Base-by-base conservation (phyloP, 2,888 invertebrate species). In the Hirtodrosophila duncani region DNA sequence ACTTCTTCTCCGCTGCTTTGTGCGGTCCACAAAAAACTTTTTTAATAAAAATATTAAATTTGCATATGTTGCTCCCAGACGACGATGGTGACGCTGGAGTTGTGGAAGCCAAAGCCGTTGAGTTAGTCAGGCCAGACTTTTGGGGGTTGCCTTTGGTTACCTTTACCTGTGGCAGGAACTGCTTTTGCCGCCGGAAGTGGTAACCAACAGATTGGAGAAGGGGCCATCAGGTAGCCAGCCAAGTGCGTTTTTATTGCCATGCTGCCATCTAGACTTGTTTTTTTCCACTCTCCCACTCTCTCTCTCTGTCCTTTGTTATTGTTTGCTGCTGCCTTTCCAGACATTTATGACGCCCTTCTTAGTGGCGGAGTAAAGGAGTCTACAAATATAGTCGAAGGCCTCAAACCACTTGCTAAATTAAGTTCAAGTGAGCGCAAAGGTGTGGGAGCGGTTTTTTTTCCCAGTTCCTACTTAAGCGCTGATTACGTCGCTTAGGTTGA, bases 41-140 rank as follows among this genome's bases (percentile, higher is more conserved):
- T 79, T 79, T 79, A 79, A 79, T 79, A 79, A 79, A 79, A 79
- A 77, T 77, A 79, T 78, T 79, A 78, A 79, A 78, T 78, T 78
- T 78, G 72, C 79, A 79, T 78, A 78, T 75, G 67, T 67, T 75
- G 61, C 60, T 61, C 58, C 60, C 74, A 66, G 64, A 66, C 49
- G 43, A 29, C 36, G 30, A 46, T 39, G n/a, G n/a, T n/a, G 36
- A 44, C 37, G 36, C 33, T 3, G n/a, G 13, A 20, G 29, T n/a
- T 21, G 11, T 13, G 27, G 33, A 34, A 31, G 21, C 30, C 18
- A 26, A 23, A 24, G 24, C 24, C 37, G 18, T 10, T 17, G n/a
- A 27, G n/a, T 14, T 18, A 10, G n/a, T 8, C 37, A 24, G 30
- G 36, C 56, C 68, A 67, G 64, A 57, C 60, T 55, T 72, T 60